These are phyloP conservation scores for Athalia circularis DNA, from an alignment of 2,888 invertebrate genomes.

Conservation along the genomic window DNA sequence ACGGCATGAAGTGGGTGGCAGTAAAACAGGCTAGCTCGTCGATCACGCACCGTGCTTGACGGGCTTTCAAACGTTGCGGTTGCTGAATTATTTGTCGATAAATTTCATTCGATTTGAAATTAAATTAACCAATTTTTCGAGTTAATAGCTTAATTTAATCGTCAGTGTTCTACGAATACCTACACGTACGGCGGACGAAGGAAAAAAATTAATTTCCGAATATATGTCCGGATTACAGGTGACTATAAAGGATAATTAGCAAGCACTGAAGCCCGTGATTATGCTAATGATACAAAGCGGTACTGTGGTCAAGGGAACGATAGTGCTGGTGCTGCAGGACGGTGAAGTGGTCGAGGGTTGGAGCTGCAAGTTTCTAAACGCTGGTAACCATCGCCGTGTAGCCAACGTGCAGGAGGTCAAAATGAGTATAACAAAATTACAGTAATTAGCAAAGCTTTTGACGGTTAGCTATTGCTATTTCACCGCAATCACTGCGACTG, in stretches of 20 bases:
- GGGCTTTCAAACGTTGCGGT: no score
- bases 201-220: no score
- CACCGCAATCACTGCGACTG: conserved; percentile 21
- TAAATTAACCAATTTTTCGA: no score
- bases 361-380: background rate
- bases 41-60: no score
- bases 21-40: no score
- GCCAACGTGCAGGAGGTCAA: background rate
- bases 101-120: no score
- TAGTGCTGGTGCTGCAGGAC: background rate
- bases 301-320: background rate
- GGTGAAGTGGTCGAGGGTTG: background rate
- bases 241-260: background rate
- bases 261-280: background rate
- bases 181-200: no score
- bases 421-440: conserved; percentile 8
- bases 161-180: no score
- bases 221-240: no score
- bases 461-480: conserved; percentile 1
- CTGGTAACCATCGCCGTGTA: background rate
- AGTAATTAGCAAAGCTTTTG: conserved; percentile 34
- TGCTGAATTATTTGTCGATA: no score
- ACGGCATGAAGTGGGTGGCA: no score
- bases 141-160: no score
- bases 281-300: background rate